phyloP scores from a whole-genome alignment of 2,797 vertebrate genomes.

The Halcyon chelicuti region DNA sequence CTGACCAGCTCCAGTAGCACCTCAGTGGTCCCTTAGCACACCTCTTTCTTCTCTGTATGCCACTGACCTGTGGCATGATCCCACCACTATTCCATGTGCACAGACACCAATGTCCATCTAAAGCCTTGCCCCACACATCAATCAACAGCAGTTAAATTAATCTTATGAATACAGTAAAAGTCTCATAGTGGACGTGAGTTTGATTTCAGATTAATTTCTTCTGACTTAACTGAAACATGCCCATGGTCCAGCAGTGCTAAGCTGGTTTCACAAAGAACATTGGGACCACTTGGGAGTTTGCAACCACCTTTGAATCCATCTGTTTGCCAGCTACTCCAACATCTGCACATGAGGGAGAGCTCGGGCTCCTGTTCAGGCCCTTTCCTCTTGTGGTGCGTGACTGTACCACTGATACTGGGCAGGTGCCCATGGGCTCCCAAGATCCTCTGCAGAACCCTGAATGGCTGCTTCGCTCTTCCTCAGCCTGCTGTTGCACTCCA shows the following conservation, averaged over 20 bases:
- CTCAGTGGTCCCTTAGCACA: neutral
- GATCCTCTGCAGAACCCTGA: neutral
- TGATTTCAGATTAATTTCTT: neutral
- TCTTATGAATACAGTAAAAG: neutral
- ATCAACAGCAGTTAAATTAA: neutral
- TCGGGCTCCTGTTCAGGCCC: neutral
- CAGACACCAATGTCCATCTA: neutral
- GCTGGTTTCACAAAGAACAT: neutral
- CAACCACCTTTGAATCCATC: neutral
- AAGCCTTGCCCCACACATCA: neutral
- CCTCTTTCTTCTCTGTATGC: neutral
- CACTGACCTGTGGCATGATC: neutral
- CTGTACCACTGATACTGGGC: neutral
- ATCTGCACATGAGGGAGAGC: neutral
- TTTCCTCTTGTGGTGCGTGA: neutral
- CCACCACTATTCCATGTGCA: neutral
- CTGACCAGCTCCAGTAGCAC: conserved; percentile 4
- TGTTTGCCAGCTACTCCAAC: neutral
- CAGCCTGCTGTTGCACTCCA: neutral
- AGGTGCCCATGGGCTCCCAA: rapidly evolving
- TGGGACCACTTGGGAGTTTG: neutral
- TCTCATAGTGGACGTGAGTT: neutral
- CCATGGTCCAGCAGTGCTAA: rapidly evolving
- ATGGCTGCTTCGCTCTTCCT: neutral
- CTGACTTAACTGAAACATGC: neutral